Evolutionary conservation across 2,888 invertebrate genomes (phyloP), one percentile per base, ranked within the genome.

Genomic region (Leptinotarsa juncta): DNA sequence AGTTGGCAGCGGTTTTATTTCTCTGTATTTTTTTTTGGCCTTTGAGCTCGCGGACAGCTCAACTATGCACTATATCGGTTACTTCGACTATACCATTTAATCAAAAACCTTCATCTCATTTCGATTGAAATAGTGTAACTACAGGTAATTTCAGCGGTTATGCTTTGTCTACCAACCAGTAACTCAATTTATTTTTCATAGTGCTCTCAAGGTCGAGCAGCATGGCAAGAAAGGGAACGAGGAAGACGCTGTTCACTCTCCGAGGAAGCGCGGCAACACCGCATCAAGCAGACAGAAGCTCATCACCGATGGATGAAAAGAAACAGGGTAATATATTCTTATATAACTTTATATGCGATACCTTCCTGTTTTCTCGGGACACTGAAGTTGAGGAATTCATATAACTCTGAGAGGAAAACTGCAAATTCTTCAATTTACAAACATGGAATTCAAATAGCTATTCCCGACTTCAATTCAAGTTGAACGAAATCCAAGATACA

Each of bases 151-250:
- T 42, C 42, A 42, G 42, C 32, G 2, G 32, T 2, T 7, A 10
- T 32, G 5, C 26, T 7, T 10, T 32, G 10, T 42, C 10, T 10
- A 42, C 42, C 42, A 42, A 42, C 10, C 10, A 10, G 42, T 57
- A 23, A 23, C 42, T 3, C 10, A 48, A 7, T 70, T 73, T 76
- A 78, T 74, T 50, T 78, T 70, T 81, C 77, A 70, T 90, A 95
- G 95, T 95, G 94, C 90, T 94, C 93, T 85, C 93, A 93, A 88
- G 94, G 95, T 84, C 93, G 94, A 87, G 94, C 94, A 87, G 95
- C 95, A 88, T 95, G 95, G 95, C 93, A 94, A 89, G 94, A 94
- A 82, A 81, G 88, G 87, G 87, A 91, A 85, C 87, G 90, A 65
- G 90, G 90, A 83, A 89, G 90, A 84, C 89, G 90, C 87, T 91